Evolutionary conservation across 2,888 invertebrate species (phyloP).

Genomic region (Rhimphoctona megacephalus): DNA sequence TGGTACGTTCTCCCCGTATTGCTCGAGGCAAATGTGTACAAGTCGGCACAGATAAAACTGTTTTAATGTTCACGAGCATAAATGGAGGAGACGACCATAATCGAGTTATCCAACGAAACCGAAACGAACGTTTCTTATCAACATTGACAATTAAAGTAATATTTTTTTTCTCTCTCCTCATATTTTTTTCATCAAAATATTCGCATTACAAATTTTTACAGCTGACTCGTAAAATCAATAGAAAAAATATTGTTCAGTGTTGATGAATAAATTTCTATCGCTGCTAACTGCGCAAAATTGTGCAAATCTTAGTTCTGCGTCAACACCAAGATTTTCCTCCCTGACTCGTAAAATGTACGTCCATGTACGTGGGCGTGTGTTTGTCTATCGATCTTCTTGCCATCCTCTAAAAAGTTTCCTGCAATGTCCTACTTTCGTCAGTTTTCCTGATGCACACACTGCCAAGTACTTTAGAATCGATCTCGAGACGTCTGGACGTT

Average conservation of each 20-base stretch:
- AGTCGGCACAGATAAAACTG: conserved; percentile 42
- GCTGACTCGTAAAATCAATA: background rate
- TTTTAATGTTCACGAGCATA: conserved; percentile 33
- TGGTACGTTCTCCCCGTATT: background rate
- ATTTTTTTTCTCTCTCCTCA: background rate
- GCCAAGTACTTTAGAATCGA: conserved; percentile 34
- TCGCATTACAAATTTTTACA: background rate
- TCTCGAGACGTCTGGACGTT: conserved; percentile 70
- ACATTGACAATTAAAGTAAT: background rate
- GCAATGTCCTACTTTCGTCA: conserved; percentile 74
- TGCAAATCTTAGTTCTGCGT: background rate
- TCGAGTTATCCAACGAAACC: conserved; percentile 18
- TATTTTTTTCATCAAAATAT: background rate
- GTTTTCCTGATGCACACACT: conserved; percentile 36
- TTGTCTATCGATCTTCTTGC: conserved; percentile 54
- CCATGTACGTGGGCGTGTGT: background rate
- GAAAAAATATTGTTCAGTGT: background rate
- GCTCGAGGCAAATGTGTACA: conserved; percentile 12
- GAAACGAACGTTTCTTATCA: conserved; percentile 1
- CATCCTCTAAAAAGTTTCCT: conserved; percentile 68
- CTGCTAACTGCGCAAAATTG: background rate
- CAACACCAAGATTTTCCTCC: conserved; percentile 18
- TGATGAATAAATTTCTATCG: background rate
- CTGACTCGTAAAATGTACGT: conserved; percentile 22
- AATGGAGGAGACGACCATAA: background rate